A percentile compares a stretch with the other conserved stretches of the same genome.
These are phyloP conservation scores for Cistogaster globosa DNA, from an alignment of 2,888 invertebrate genomes.

Conservation along the genomic window DNA sequence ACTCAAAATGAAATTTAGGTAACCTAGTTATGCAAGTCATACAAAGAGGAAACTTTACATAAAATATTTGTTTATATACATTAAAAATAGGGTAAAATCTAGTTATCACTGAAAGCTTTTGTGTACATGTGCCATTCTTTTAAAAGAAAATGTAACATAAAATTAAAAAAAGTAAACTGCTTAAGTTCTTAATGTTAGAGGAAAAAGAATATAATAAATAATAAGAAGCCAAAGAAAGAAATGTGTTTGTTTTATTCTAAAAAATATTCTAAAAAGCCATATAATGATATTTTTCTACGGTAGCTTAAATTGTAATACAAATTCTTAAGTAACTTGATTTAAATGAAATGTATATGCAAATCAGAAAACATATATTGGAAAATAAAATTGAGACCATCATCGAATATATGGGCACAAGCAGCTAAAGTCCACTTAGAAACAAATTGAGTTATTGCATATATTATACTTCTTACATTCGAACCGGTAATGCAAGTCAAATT, in stretches of 20 bases:
- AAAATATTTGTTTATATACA: background rate
- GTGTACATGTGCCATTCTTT: slow-evolving; percentile 44
- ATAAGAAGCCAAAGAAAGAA: slow-evolving; percentile 61
- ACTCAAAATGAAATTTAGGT: slow-evolving; percentile 64
- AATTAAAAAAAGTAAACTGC: background rate
- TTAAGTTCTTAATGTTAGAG: slow-evolving; percentile 43
- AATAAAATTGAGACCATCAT: too few species aligned
- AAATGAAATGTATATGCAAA: slow-evolving; percentile 19
- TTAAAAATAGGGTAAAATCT: background rate
- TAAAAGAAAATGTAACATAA: slow-evolving; percentile 35
- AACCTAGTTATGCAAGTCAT: slow-evolving; percentile 59
- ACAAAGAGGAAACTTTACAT: slow-evolving; percentile 19
- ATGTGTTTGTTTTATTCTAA: slow-evolving; percentile 16
- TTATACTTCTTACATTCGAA: too few species aligned
- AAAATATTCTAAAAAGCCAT: background rate
- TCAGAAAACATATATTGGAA: background rate
- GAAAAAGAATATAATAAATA: slow-evolving; percentile 12
- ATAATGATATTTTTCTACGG: slow-evolving; percentile 62
- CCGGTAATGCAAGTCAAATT: too few species aligned
- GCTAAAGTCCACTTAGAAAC: too few species aligned
- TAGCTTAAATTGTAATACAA: slow-evolving; percentile 2
- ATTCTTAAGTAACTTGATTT: slow-evolving; percentile 28
- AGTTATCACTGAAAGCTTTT: slow-evolving; percentile 48
- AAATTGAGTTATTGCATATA: too few species aligned
- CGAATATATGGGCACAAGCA: too few species aligned